Evolutionary conservation across 1,140 invertebrate species (phyloP).

Genomic region (Leptonema lineaticorne): DNA sequence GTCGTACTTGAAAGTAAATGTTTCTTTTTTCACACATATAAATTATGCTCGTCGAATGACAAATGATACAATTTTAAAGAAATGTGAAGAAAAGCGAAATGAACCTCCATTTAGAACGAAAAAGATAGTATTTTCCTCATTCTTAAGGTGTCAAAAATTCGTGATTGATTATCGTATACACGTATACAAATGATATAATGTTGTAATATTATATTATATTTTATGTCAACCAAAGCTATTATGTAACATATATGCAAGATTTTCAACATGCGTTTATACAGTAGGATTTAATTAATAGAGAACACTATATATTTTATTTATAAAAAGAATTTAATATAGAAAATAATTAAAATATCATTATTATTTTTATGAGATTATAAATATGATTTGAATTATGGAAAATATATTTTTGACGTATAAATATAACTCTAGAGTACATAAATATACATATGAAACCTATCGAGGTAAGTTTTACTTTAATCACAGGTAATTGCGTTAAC

Average conservation of each 20-base stretch:
- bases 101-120: neutral
- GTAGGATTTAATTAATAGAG: neutral
- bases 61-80: neutral
- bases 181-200: neutral
- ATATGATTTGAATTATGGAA: too few species aligned
- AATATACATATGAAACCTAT: too few species aligned
- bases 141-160: neutral
- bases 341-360: too few species aligned
- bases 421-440: too few species aligned
- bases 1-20: too few species aligned
- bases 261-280: neutral
- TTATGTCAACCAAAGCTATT: neutral
- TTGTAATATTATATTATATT: neutral
- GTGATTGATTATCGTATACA: neutral
- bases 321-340: too few species aligned
- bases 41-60: neutral
- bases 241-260: too few species aligned
- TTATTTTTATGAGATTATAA: too few species aligned
- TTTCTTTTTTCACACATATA: too few species aligned
- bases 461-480: neutral
- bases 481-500: constrained; percentile 24
- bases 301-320: too few species aligned
- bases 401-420: too few species aligned
- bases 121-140: neutral
- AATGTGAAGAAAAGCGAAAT: neutral